These are phyloP conservation scores for Drosophila aldrichi DNA, from an alignment of 2,888 invertebrate genomes.

Conservation along the genomic window DNA sequence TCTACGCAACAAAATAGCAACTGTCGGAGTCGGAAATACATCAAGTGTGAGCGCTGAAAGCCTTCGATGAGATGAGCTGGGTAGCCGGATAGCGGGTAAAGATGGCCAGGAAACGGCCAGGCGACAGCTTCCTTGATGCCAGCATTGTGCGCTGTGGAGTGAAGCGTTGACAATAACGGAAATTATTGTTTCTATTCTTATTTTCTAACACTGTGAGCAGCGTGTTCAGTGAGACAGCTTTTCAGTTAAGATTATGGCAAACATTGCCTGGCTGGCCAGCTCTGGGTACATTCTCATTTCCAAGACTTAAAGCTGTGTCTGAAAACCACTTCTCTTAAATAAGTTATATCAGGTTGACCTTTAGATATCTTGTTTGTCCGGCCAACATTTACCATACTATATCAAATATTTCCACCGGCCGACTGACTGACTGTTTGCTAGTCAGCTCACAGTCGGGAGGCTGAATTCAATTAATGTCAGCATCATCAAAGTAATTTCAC, in stretches of 20 bases:
- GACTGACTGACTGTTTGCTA: not conserved
- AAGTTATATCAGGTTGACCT: not conserved
- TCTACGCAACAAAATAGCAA: slow-evolving; percentile 70
- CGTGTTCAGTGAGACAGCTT: slow-evolving; percentile 11
- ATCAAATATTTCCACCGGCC: not conserved
- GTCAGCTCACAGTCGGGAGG: not conserved
- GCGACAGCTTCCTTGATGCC: slow-evolving; percentile 46
- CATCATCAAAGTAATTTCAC: slow-evolving; percentile 1
- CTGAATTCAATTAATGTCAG: slow-evolving; percentile 1
- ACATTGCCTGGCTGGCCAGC: slow-evolving; percentile 7
- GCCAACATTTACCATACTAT: not conserved
- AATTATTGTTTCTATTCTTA: slow-evolving; percentile 71
- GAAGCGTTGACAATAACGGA: slow-evolving; percentile 63
- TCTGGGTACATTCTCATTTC: not conserved
- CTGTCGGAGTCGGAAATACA: slow-evolving; percentile 68
- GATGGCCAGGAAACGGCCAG: slow-evolving; percentile 63
- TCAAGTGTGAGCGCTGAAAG: slow-evolving; percentile 60
- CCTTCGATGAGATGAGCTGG: slow-evolving; percentile 53
- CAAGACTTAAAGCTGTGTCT: slow-evolving; percentile 15
- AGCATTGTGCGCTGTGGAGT: slow-evolving; percentile 53
- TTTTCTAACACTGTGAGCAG: slow-evolving; percentile 39
- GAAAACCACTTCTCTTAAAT: not conserved
- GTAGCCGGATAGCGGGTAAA: slow-evolving; percentile 26
- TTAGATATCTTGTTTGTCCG: not conserved
- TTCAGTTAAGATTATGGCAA: slow-evolving; percentile 32